These are phyloP conservation scores for Rallus limicola DNA, from an alignment of 2,113 vertebrate species.

Conservation along the genomic window DNA sequence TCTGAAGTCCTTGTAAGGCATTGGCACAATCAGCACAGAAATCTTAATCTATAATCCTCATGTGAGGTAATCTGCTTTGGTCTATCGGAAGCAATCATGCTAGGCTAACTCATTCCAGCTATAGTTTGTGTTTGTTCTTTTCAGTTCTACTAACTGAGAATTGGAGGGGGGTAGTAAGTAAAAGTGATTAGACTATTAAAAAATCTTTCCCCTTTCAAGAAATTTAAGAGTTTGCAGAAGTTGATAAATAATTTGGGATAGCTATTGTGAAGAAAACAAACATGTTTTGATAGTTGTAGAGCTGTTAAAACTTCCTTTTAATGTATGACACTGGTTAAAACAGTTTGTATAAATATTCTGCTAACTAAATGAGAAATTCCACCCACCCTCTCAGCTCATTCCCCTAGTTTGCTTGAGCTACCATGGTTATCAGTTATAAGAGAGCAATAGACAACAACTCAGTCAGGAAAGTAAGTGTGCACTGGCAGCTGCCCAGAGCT, in stretches of 20 bases:
- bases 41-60: slow-evolving; percentile 40
- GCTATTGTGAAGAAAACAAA: neutral
- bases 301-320: neutral
- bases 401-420: neutral
- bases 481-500: neutral
- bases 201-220: neutral
- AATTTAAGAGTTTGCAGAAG: neutral
- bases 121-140: neutral
- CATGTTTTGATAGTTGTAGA: neutral
- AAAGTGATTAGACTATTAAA: neutral
- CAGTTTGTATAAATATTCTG: neutral
- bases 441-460: neutral
- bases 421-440: neutral
- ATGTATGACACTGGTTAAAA: neutral
- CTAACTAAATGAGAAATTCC: neutral
- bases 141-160: neutral
- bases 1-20: neutral
- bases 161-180: neutral
- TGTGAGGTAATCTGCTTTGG: slow-evolving; percentile 54
- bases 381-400: neutral
- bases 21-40: neutral
- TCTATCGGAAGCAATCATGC: neutral
- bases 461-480: neutral
- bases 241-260: neutral
- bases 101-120: neutral